These are phyloP conservation scores for Melanotaenia boesemani DNA, from an alignment of 2,797 vertebrate genomes.

Conservation along the genomic window DNA sequence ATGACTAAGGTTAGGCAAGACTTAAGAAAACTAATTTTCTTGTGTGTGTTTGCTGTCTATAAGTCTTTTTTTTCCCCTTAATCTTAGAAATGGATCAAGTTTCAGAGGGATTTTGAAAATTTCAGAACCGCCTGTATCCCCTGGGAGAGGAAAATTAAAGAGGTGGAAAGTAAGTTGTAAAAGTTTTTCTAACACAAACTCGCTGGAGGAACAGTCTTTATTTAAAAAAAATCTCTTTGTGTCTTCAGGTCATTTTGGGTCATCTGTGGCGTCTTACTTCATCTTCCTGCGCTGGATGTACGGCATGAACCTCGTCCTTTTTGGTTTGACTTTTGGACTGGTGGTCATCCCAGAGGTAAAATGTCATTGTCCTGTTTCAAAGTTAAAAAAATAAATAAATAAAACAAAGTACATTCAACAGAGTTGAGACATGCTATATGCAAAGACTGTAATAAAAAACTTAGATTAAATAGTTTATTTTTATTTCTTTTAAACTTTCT, in stretches of 20 bases:
- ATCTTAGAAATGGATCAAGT: constrained; percentile 98
- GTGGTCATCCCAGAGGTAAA: constrained; percentile 97
- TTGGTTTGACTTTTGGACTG: constrained; percentile 96
- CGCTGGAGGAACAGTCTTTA: constrained; percentile 8
- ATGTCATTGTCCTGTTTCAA: not conserved
- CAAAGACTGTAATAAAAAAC: not conserved
- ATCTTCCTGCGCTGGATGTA: constrained; percentile 99
- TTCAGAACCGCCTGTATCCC: constrained; percentile 97
- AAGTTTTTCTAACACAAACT: not conserved
- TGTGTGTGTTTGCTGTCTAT: not conserved
- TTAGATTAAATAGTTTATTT: not conserved
- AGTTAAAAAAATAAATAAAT: not conserved
- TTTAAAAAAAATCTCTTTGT: not conserved
- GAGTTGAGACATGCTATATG: too few species aligned
- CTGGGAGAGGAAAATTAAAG: constrained; percentile 99
- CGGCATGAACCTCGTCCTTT: constrained; percentile 96
- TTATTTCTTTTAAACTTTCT: not conserved
- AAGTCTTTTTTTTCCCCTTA: not conserved
- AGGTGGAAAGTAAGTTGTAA: constrained; percentile 94
- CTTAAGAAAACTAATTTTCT: not conserved
- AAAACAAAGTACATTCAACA: too few species aligned
- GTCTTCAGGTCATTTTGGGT: constrained; percentile 95
- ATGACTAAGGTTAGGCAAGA: constrained; percentile 83
- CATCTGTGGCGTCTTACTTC: constrained; percentile 97
- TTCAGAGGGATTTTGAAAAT: constrained; percentile 97